Evolutionary conservation across 2,888 invertebrate genomes (phyloP).

Genomic region (Lagria hirta): DNA sequence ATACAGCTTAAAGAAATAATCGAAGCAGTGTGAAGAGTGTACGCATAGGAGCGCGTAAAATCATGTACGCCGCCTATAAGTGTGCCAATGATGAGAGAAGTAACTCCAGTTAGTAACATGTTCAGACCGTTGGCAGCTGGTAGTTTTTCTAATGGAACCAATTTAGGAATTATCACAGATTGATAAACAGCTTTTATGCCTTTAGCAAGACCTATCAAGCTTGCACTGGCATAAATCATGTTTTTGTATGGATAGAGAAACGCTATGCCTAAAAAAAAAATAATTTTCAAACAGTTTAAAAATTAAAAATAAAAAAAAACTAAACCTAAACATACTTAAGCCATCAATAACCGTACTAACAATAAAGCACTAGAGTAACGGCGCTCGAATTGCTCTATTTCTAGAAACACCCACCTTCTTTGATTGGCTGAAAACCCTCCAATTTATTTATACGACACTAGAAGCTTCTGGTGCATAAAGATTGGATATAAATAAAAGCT

Average conservation of each 20-base stretch:
- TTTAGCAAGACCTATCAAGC: slow-evolving; percentile 49
- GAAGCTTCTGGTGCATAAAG: too few species aligned
- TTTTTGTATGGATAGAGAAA: slow-evolving; percentile 30
- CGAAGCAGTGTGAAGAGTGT: slow-evolving; percentile 39
- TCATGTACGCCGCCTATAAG: slow-evolving; percentile 44
- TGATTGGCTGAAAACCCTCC: too few species aligned
- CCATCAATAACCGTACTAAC: too few species aligned
- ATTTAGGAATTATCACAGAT: slow-evolving; percentile 50
- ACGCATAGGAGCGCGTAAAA: slow-evolving; percentile 34
- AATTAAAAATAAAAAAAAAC: too few species aligned
- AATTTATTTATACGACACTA: slow-evolving; percentile 26
- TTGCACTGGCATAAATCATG: slow-evolving; percentile 25
- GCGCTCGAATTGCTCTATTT: too few species aligned
- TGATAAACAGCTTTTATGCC: slow-evolving; percentile 52
- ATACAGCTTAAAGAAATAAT: slow-evolving; percentile 38
- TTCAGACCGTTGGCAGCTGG: slow-evolving; percentile 51
- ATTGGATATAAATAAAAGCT: too few species aligned
- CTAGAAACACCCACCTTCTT: too few species aligned
- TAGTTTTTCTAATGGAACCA: slow-evolving; percentile 47
- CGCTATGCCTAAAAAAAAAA: slow-evolving; percentile 42
- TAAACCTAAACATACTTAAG: too few species aligned
- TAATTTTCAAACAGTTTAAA: too few species aligned
- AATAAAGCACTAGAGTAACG: slow-evolving; percentile 6
- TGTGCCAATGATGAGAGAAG: slow-evolving; percentile 49
- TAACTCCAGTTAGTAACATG: slow-evolving; percentile 48